A percentile compares a stretch with the other conserved stretches of the same genome.
phyloP scores from a whole-genome alignment of 2,888 invertebrate species.

The Ormyrus pomaceus region DNA sequence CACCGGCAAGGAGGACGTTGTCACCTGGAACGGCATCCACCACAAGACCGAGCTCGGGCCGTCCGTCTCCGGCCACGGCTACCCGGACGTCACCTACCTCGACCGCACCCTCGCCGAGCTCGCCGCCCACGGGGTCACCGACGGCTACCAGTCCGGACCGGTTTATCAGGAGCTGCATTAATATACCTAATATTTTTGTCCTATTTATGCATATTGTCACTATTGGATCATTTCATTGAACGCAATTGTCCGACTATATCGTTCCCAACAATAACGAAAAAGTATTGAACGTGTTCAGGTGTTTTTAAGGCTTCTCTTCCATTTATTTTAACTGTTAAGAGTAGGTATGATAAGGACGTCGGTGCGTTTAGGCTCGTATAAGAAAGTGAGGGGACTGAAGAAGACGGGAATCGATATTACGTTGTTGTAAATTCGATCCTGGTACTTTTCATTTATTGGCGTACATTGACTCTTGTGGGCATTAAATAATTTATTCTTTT shows the following conservation, averaged over 20 bases:
- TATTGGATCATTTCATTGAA: conserved; percentile 43
- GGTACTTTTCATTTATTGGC: neutral
- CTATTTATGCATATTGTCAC: too few species aligned
- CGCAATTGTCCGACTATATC: neutral
- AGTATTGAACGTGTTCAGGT: neutral
- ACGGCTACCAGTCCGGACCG: conserved; percentile 66
- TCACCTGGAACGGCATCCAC: conserved; percentile 94
- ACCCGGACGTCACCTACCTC: conserved; percentile 87
- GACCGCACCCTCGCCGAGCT: conserved; percentile 81
- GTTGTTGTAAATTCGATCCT: neutral
- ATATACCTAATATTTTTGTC: neutral
- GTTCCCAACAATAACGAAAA: neutral
- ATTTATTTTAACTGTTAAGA: too few species aligned
- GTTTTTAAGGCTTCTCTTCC: too few species aligned
- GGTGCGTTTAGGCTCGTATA: too few species aligned
- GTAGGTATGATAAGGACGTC: too few species aligned
- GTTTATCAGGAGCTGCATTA: conserved; percentile 72
- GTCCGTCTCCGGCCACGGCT: conserved; percentile 79
- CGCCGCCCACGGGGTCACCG: conserved; percentile 79
- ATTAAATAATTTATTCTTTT: conserved; percentile 12
- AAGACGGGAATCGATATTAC: too few species aligned
- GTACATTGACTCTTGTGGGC: conserved; percentile 6
- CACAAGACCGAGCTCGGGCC: conserved; percentile 87
- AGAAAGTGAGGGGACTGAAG: too few species aligned
- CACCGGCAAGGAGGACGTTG: conserved; percentile 93